These are phyloP conservation scores for Heliconius ismenius DNA, from an alignment of 2,888 invertebrate species.

Conservation along the genomic window DNA sequence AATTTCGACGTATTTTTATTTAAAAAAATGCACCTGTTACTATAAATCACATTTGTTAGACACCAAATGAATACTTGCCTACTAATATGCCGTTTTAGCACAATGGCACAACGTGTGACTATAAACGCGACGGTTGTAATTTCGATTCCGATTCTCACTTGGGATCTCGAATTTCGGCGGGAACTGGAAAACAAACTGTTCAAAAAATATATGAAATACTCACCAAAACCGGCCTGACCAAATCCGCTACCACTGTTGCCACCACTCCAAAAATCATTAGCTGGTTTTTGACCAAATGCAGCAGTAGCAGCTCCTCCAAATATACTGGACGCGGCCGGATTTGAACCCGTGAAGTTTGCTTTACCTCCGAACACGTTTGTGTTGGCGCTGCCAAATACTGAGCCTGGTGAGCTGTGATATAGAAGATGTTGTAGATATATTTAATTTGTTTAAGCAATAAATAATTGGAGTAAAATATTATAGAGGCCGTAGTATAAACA, in stretches of 20 bases:
- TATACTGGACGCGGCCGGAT: slow-evolving; percentile 59
- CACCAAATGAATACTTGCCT: too few relatives aligned
- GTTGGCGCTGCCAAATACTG: slow-evolving; percentile 62
- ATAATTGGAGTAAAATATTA: too few relatives aligned
- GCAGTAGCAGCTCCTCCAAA: slow-evolving; percentile 60
- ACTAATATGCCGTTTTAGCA: too few relatives aligned
- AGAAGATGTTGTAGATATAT: background rate
- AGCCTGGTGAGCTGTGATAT: slow-evolving; percentile 54
- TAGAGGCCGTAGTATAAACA: too few relatives aligned
- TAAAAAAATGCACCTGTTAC: too few relatives aligned
- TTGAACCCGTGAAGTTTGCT: slow-evolving; percentile 65
- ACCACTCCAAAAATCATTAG: slow-evolving; percentile 64
- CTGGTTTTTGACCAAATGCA: slow-evolving; percentile 61
- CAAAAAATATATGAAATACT: background rate
- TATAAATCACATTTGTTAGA: too few relatives aligned
- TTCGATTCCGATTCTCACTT: too few relatives aligned
- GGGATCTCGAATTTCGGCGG: background rate
- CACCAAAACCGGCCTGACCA: slow-evolving; percentile 53
- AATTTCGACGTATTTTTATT: too few relatives aligned
- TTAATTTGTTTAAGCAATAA: background rate
- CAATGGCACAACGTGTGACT: too few relatives aligned
- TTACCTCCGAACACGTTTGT: slow-evolving; percentile 69
- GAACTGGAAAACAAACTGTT: slow-evolving; percentile 49
- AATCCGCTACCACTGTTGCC: slow-evolving; percentile 60
- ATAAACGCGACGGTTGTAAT: too few relatives aligned